Base-by-base conservation (phyloP, 2,888 invertebrate genomes). In the Malachius bipustulatus region DNA sequence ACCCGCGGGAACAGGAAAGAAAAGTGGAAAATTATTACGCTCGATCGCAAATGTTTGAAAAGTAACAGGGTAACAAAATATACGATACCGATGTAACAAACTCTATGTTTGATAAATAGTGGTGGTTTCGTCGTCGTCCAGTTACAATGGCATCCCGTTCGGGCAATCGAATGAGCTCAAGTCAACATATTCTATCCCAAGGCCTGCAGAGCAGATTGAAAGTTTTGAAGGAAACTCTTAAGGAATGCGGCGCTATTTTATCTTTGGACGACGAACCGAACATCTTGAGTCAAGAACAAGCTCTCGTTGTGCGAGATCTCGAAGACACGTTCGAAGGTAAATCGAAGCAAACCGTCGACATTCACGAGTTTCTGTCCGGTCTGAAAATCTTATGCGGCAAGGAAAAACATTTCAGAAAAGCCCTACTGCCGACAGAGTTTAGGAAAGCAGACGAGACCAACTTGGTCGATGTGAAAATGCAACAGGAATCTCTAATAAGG, bases 301-400 rank as follows among this genome's bases (percentile, higher is more conserved):
- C 60, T 1, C 40, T 62, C 27, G 54, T 60, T 10, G 51, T 52
- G n/a, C 50, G 58, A 27, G 57, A 59, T 37, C 42, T 62, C 14
- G 50, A 53, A 16, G 52, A 53, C 39, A 38, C 41, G 14, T 42
- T 60, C 31, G 37, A 35, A 4, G 28, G 26, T 15, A 34, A 37
- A 14, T 40, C 44, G 24, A 32, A 27, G n/a, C 39, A 43, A 2
- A 14, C 34, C 14, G 45, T 47, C 4, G 72, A 71, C 49, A 56
- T 73, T n/a, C 54, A 66, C 2, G 68, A 69, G 30, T 68, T 78
- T 38, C 60, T 70, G 14, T 54, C 57, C 2, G 66, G 68, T 2
- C 58, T 75, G 9, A 62, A 63, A 40, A 41, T 42, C 16, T 49
- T 59, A 36, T 54, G 55, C 32, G 44, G 49, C 24, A 52, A 57